A percentile compares a stretch with the other conserved stretches of the same genome.
These are phyloP conservation scores for Plectrocnemia conspersa DNA, from an alignment of 1,140 invertebrate species.

Conservation along the genomic window DNA sequence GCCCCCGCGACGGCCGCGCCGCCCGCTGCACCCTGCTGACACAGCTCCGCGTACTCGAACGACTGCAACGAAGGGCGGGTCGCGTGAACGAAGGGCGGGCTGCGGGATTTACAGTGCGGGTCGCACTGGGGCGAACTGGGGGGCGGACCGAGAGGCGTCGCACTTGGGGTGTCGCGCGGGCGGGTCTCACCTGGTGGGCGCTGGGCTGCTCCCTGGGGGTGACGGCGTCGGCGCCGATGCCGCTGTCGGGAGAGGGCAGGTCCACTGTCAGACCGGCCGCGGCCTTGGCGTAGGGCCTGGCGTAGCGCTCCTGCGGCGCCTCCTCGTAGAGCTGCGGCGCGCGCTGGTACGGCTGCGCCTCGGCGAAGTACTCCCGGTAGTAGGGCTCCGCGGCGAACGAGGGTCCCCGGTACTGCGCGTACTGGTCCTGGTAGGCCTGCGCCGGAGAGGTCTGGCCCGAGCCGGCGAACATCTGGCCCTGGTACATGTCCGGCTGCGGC, in stretches of 20 bases:
- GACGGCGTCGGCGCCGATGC: slow-evolving; percentile 85
- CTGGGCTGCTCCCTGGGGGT: slow-evolving; percentile 82
- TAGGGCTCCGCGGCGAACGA: slow-evolving; percentile 46
- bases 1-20: slow-evolving; percentile 43
- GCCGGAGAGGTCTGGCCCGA: slow-evolving; percentile 48
- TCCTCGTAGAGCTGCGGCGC: slow-evolving; percentile 47
- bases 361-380: slow-evolving; percentile 49
- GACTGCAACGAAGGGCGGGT: slow-evolving; percentile 53
- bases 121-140: neutral
- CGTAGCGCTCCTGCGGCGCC: slow-evolving; percentile 46
- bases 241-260: slow-evolving; percentile 85
- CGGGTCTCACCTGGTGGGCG: slow-evolving; percentile 76
- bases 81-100: neutral
- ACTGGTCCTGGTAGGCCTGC: slow-evolving; percentile 47
- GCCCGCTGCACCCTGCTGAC: slow-evolving; percentile 57
- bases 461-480: slow-evolving; percentile 49
- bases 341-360: slow-evolving; percentile 42
- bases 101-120: neutral
- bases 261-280: slow-evolving; percentile 78
- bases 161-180: neutral
- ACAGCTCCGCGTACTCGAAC: slow-evolving; percentile 84
- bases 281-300: slow-evolving; percentile 45
- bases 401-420: slow-evolving; percentile 37
- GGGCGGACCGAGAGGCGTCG: neutral
- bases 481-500: slow-evolving; percentile 49